Evolutionary conservation across 2,797 vertebrate species (phyloP).

Genomic region (Allobates femoralis): DNA sequence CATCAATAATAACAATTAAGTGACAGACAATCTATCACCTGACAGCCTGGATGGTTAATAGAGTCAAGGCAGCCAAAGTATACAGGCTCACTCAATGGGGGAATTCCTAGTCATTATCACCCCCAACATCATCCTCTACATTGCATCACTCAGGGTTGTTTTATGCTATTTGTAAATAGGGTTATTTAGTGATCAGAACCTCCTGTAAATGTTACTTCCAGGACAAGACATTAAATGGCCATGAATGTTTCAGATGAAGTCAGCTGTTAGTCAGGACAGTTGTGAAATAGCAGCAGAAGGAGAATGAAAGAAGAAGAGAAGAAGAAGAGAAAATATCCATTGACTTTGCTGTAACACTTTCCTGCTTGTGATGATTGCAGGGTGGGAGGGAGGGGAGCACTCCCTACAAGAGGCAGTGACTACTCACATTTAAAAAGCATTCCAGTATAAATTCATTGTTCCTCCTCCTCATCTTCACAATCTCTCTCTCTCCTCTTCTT

Average conservation of each 20-base stretch:
- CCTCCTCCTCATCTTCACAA: constrained; percentile 83
- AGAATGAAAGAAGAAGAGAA: constrained; percentile 57
- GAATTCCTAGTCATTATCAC: neutral
- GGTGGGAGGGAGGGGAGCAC: constrained; percentile 80
- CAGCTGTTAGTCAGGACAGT: constrained; percentile 66
- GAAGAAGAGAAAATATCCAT: constrained; percentile 63
- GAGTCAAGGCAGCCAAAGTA: neutral
- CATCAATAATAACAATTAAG: constrained; percentile 51
- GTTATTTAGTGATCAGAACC: neutral
- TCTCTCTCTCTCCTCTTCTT: constrained; percentile 75
- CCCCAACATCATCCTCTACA: neutral
- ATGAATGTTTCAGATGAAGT: constrained; percentile 63
- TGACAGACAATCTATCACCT: constrained; percentile 47
- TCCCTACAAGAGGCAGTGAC: constrained; percentile 84
- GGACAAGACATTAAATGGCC: constrained; percentile 47
- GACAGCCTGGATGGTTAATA: constrained; percentile 1
- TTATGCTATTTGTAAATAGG: neutral
- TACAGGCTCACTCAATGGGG: neutral
- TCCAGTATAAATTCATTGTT: constrained; percentile 87
- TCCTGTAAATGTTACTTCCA: constrained; percentile 39
- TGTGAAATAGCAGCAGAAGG: constrained; percentile 64
- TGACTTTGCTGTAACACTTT: constrained; percentile 66
- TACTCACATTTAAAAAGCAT: constrained; percentile 82
- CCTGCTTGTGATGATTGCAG: constrained; percentile 76
- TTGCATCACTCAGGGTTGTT: neutral